Base-by-base conservation (phyloP, 2,797 vertebrate genomes). In the Sparus aurata region DNA sequence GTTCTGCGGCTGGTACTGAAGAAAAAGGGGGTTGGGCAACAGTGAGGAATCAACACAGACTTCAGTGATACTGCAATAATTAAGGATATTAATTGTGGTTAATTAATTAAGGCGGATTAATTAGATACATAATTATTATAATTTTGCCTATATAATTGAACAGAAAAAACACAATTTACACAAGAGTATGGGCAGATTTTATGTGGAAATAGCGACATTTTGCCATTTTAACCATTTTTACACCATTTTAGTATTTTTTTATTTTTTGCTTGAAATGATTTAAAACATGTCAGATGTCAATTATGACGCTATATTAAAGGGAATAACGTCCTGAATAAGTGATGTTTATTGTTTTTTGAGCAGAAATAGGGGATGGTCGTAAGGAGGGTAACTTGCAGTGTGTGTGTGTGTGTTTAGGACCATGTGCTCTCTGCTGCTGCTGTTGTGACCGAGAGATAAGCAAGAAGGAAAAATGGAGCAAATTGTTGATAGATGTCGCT, bases 31-130 rank as follows among this genome's bases (percentile, higher is more conserved):
- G 75, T 68, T 87, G 85, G 84, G 85, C 84, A 78, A 69, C 52
- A 54, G 59, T 25, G 59, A 79, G 70, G 73, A 73, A 73, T 67
- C 79, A 70, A 79, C 62, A 75, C 52, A 50, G 55, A 41, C 73
- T 79, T 84, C 60, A 73, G 22, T 80, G 58, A 80, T 89, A 86
- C 73, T 84, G 73, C 69, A 79, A 78, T 89, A 82, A 91, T 92
- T 88, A 90, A 74, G 47, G 25, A 6, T 82, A 89, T 89, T 91
- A 93, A 90, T 90, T 83, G 72, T 17, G 30, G 38, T 11, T 85
- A 83, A 89, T 91, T 92, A 93, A 93, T 89, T 81, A 79, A 49
- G 34, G 52, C 15, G 18, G n/a, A 50, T 83, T 88, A 80, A 77
- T 92, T 87, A 81, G 50, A 77, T 58, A 3, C 20, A 2, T 25